These are phyloP conservation scores for Argyresthia goedartella DNA, from an alignment of 2,888 invertebrate species.

Conservation along the genomic window DNA sequence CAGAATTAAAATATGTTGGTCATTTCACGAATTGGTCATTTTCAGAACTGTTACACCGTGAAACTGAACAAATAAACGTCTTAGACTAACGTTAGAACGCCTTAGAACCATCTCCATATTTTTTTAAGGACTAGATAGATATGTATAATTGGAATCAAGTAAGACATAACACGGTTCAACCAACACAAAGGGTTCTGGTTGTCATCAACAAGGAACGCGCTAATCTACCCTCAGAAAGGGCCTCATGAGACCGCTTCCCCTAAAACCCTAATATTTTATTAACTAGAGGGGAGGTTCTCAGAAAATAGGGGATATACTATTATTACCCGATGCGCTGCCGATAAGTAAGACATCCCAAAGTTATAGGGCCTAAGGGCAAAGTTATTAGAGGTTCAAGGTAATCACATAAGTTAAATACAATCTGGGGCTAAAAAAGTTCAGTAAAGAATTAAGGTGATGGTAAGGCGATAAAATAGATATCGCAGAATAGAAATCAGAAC, in stretches of 20 bases:
- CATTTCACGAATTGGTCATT: neutral
- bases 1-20: neutral
- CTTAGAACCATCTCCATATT: neutral
- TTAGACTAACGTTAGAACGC: too few species aligned
- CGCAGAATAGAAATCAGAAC: too few species aligned
- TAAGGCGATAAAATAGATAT: too few species aligned
- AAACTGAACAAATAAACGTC: too few species aligned
- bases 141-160: too few species aligned
- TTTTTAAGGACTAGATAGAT: too few species aligned
- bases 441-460: too few species aligned
- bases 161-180: too few species aligned
- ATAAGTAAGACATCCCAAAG: slow-evolving; percentile 3
- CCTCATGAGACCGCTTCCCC: slow-evolving; percentile 26
- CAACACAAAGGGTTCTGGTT: slow-evolving; percentile 13
- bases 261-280: slow-evolving; percentile 43
- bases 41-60: too few species aligned
- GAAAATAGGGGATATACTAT: slow-evolving; percentile 18
- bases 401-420: too few species aligned
- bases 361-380: neutral
- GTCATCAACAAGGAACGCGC: slow-evolving; percentile 19
- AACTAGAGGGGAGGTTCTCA: slow-evolving; percentile 21
- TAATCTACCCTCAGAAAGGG: slow-evolving; percentile 29
- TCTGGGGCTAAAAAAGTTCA: too few species aligned
- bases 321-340: slow-evolving; percentile 14
- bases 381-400: neutral